These are phyloP conservation scores for Montipora capitata DNA, from an alignment of 92 coral and sea anemone species.

Conservation along the genomic window DNA sequence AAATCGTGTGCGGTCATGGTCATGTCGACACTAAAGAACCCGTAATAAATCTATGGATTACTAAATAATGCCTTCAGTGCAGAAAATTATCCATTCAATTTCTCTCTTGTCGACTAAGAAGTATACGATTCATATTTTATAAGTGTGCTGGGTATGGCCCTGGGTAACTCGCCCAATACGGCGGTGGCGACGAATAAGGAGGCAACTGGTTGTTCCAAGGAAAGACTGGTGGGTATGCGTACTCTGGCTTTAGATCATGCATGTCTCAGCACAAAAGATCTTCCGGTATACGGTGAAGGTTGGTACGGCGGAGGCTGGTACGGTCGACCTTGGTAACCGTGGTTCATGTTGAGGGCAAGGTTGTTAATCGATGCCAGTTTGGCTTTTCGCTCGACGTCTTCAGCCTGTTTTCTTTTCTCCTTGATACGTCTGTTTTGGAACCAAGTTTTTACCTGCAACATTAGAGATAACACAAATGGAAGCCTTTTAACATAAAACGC, in stretches of 20 bases:
- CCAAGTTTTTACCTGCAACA: slow-evolving; percentile 63
- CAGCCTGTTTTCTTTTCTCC: slow-evolving; percentile 61
- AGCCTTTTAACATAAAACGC: background rate
- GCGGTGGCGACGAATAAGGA: slow-evolving; percentile 31
- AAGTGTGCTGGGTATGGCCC: slow-evolving; percentile 18
- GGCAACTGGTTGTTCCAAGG: slow-evolving; percentile 42
- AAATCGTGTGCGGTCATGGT: too few relatives aligned
- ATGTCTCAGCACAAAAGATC: slow-evolving; percentile 41
- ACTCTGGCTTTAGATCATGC: slow-evolving; percentile 33
- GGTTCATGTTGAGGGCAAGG: slow-evolving; percentile 8
- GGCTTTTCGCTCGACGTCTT: slow-evolving; percentile 38
- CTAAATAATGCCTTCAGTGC: too few relatives aligned
- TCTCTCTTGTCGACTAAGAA: too few relatives aligned
- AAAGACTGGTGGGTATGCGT: slow-evolving; percentile 42
- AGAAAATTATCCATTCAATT: too few relatives aligned
- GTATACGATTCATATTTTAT: background rate
- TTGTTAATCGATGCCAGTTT: slow-evolving; percentile 42
- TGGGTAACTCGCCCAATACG: slow-evolving; percentile 38
- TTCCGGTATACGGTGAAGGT: slow-evolving; percentile 22
- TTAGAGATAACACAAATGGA: background rate
- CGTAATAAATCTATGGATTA: too few relatives aligned
- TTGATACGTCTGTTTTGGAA: slow-evolving; percentile 80
- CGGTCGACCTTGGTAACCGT: slow-evolving; percentile 40
- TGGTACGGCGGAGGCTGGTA: background rate
- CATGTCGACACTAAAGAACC: too few relatives aligned